Percentiles rank a stretch among this genome's conserved stretches.
phyloP scores from a whole-genome alignment of 2,113 vertebrate species.

The Burhinus oedicnemus region DNA sequence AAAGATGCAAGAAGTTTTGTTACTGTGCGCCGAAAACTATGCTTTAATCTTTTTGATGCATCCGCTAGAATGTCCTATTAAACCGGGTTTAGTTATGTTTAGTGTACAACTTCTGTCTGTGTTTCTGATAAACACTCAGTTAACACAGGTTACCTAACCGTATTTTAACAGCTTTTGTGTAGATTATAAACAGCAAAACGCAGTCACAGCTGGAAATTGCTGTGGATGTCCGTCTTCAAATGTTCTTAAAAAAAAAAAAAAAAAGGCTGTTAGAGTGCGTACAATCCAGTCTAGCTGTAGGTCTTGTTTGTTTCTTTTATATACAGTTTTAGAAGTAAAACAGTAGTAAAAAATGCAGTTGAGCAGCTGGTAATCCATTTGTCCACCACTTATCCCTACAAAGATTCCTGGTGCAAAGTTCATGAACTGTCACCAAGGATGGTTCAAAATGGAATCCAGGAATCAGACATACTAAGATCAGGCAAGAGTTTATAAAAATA shows the following conservation, averaged over 20 bases:
- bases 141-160: background rate
- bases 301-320: background rate
- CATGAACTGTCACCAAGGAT: background rate
- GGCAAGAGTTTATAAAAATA: background rate
- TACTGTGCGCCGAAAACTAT: fast-evolving
- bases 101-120: background rate
- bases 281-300: background rate
- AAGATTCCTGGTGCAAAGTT: background rate
- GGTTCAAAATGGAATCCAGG: background rate
- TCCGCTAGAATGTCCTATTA: background rate
- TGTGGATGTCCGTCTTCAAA: background rate
- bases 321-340: background rate
- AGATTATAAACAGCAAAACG: background rate
- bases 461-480: background rate
- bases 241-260: background rate
- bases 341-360: background rate
- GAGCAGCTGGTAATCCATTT: background rate
- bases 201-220: background rate
- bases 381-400: background rate
- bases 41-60: background rate
- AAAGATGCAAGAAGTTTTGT: background rate
- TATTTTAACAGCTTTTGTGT: background rate
- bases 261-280: fast-evolving
- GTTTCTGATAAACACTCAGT: background rate
- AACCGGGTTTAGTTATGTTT: background rate